Evolutionary conservation across 2,113 vertebrate species (phyloP).

Genomic region (Lepus americanus): DNA sequence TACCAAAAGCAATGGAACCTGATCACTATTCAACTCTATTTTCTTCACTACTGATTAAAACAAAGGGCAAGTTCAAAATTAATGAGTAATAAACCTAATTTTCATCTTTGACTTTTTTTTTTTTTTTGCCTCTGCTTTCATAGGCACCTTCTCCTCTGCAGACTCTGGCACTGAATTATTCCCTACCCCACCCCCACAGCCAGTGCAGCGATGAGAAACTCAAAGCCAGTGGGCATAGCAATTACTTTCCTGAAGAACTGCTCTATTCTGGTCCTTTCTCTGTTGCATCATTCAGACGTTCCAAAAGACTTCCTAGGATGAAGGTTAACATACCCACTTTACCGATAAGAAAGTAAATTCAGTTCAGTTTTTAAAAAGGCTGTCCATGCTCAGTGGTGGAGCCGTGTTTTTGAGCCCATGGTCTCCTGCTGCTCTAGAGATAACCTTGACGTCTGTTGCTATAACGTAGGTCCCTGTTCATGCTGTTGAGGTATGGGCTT

Average conservation of each 20-base stretch:
- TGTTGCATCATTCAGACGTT: neutral
- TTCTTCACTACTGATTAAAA: neutral
- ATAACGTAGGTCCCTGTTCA: neutral
- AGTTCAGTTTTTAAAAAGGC: neutral
- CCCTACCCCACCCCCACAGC: too few relatives aligned
- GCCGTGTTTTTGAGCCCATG: neutral
- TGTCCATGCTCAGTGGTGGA: neutral
- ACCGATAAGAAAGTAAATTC: neutral
- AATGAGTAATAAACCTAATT: neutral
- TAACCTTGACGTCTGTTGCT: neutral
- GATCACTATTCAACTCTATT: neutral
- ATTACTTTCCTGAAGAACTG: neutral
- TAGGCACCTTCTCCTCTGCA: neutral
- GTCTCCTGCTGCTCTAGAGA: neutral
- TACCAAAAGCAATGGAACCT: neutral
- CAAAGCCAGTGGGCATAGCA: neutral
- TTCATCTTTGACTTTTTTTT: neutral
- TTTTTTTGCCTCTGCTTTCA: neutral
- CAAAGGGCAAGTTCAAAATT: constrained; percentile 28
- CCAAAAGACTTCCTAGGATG: neutral
- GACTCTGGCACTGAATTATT: neutral
- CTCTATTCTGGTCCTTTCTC: neutral
- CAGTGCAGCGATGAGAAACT: neutral
- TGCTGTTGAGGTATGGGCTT: neutral
- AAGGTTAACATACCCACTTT: neutral